Conservation (phyloP, 2,113 vertebrate genomes). For the Hyperoodon ampullatus region DNA sequence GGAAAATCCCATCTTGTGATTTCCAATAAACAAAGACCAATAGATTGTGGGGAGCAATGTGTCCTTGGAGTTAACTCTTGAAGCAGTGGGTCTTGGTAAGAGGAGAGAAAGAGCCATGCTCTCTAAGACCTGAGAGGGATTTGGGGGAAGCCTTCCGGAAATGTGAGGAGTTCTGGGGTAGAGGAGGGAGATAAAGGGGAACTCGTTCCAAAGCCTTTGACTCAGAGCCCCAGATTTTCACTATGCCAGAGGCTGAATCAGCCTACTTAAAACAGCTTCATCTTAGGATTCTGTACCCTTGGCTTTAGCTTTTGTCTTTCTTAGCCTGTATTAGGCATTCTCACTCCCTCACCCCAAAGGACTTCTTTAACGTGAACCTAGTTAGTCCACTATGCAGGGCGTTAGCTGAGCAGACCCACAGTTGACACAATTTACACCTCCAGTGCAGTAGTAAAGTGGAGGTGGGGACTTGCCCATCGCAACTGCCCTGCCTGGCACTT, state of each 20-base stretch:
- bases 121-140: no score
- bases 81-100: no score
- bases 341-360: background rate
- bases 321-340: background rate
- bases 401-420: background rate
- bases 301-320: background rate
- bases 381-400: background rate
- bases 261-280: background rate
- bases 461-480: constrained; percentile 35
- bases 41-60: no score
- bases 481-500: background rate
- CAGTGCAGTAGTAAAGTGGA: background rate
- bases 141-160: no score
- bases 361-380: background rate
- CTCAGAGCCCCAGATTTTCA: background rate
- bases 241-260: background rate
- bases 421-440: background rate
- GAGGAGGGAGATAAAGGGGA: no score
- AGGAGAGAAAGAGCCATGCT: no score
- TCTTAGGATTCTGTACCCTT: background rate
- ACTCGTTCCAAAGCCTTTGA: no score
- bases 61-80: no score
- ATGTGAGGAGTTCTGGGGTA: no score
- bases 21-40: background rate
- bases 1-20: background rate